Evolutionary conservation across 2,113 vertebrate species (phyloP).

Genomic region (Dipodomys merriami): DNA sequence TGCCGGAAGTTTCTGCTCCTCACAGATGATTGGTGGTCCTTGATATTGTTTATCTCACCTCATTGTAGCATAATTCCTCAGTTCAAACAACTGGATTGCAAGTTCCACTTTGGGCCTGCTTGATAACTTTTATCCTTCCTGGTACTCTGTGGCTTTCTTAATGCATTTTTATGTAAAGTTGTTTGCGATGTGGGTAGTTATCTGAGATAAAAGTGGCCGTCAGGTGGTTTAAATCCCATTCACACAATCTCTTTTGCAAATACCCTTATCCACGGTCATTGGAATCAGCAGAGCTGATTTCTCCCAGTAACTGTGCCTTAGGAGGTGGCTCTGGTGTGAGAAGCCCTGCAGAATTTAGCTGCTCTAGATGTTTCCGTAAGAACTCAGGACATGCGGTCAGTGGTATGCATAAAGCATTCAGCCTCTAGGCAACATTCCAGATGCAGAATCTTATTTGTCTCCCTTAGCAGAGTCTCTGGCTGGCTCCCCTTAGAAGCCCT

Average conservation of each 20-base stretch:
- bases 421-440: constrained; percentile 24
- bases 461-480: not conserved
- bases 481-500: not conserved
- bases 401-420: not conserved
- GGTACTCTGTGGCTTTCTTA: not conserved
- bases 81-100: not conserved
- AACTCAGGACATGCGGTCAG: constrained; percentile 26
- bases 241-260: not conserved
- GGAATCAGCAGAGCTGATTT: constrained; percentile 27
- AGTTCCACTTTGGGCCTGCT: not conserved
- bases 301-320: not conserved
- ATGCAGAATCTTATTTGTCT: not conserved
- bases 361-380: constrained; percentile 35
- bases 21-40: not conserved
- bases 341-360: constrained; percentile 45
- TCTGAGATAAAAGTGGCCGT: constrained; percentile 26
- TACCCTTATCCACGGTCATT: not conserved
- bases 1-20: not conserved
- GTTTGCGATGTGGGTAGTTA: constrained; percentile 29
- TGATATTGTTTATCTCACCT: not conserved
- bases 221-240: constrained; percentile 30
- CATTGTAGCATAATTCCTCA: not conserved
- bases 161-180: constrained; percentile 53
- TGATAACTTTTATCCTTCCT: constrained; percentile 44
- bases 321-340: not conserved